phyloP scores from a whole-genome alignment of 2,113 vertebrate species.

The Stercorarius parasiticus region DNA sequence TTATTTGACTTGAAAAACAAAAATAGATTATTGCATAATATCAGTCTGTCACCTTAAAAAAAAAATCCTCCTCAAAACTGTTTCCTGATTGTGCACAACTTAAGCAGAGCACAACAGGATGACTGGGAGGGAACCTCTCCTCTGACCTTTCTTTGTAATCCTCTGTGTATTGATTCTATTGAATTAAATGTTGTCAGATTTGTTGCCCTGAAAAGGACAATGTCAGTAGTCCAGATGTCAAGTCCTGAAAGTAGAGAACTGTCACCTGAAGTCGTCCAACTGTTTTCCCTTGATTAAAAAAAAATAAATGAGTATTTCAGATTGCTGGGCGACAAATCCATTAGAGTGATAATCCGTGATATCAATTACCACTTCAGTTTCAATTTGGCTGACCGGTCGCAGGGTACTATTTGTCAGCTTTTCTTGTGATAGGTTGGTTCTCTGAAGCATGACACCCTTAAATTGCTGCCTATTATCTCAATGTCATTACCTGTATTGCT shows the following conservation, averaged over 20 bases:
- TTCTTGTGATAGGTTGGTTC: slow-evolving; percentile 58
- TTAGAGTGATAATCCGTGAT: slow-evolving; percentile 77
- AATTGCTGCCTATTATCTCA: slow-evolving; percentile 84
- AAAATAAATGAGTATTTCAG: slow-evolving; percentile 75
- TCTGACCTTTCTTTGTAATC: slow-evolving; percentile 62
- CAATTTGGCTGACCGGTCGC: slow-evolving; percentile 73
- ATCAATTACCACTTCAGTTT: slow-evolving; percentile 84
- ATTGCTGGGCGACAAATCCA: slow-evolving; percentile 77
- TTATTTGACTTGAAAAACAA: background rate
- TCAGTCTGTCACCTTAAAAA: background rate
- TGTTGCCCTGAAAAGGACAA: slow-evolving; percentile 58
- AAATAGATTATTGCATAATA: background rate
- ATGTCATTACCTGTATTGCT: slow-evolving; percentile 78
- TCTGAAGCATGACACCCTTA: slow-evolving; percentile 80
- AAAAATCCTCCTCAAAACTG: background rate
- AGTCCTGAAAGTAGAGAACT: slow-evolving; percentile 40
- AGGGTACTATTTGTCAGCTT: slow-evolving; percentile 71
- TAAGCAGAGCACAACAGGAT: slow-evolving; percentile 29
- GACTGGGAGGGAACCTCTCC: slow-evolving; percentile 20
- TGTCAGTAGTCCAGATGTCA: slow-evolving; percentile 29
- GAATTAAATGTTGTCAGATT: slow-evolving; percentile 58
- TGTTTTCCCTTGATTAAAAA: slow-evolving; percentile 60
- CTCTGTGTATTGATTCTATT: slow-evolving; percentile 34
- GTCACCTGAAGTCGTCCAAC: slow-evolving; percentile 67
- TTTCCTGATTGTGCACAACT: slow-evolving; percentile 28